Percentiles rank a stretch among this genome's conserved stretches.
Evolutionary conservation across 2,113 vertebrate species (phyloP).

Genomic region (Parotia lawesii): DNA sequence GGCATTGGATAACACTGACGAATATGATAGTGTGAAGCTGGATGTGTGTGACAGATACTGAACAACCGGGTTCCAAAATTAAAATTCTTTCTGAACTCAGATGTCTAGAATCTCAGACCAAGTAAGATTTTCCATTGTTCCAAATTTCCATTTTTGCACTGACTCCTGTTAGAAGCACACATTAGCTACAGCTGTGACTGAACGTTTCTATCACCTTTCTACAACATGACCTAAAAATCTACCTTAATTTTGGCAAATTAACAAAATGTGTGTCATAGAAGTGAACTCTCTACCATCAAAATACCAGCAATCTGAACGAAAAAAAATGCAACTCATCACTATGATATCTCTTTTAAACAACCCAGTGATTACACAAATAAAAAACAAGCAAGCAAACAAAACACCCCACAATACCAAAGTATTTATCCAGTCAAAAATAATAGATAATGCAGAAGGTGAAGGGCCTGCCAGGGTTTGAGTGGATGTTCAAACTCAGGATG

Average conservation of each 20-base stretch:
- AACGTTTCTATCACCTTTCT: neutral
- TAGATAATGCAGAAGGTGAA: neutral
- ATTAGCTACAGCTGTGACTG: neutral
- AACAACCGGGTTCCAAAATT: neutral
- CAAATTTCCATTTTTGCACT: neutral
- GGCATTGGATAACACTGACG: neutral
- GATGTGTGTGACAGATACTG: neutral
- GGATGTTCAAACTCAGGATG: fast-evolving
- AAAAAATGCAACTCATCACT: neutral
- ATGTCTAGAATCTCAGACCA: neutral
- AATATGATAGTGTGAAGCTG: neutral
- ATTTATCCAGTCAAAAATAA: neutral
- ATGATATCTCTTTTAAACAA: neutral
- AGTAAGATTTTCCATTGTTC: neutral
- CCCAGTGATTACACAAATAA: neutral
- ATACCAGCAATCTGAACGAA: neutral
- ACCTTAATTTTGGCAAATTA: neutral
- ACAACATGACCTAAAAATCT: neutral
- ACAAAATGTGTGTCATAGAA: neutral
- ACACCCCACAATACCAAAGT: neutral
- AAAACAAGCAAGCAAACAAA: neutral
- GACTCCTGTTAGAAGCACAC: neutral
- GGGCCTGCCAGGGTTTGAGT: neutral
- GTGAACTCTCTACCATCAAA: neutral
- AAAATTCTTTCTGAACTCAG: neutral